Evolutionary conservation across 2,113 vertebrate genomes (phyloP).

Genomic region (Mormyrus lacerda): DNA sequence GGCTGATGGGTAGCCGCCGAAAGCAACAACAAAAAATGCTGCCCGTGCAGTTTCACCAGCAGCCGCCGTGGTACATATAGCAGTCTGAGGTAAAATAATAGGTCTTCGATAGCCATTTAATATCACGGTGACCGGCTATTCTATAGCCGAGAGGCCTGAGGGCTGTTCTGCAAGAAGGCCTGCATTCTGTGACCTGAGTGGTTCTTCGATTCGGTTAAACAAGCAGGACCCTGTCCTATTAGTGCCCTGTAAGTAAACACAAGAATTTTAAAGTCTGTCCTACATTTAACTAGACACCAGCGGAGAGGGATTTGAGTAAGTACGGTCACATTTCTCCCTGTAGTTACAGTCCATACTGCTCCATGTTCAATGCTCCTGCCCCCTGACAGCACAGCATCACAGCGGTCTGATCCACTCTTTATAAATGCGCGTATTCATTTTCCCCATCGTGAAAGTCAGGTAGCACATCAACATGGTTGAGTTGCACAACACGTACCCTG

Average conservation of each 20-base stretch:
- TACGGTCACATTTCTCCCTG: not conserved
- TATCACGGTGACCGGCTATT: not conserved
- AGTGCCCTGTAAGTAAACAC: not conserved
- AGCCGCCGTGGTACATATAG: not conserved
- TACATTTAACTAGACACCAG: not conserved
- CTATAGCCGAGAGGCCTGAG: not conserved
- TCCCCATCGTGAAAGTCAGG: not conserved
- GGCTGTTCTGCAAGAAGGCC: not conserved
- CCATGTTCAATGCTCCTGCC: not conserved
- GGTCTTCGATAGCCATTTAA: not conserved
- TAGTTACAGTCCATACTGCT: not conserved
- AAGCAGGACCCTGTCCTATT: not conserved
- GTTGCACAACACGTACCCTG: not conserved
- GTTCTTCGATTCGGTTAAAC: not conserved
- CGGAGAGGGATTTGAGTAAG: not conserved
- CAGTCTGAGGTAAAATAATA: not conserved
- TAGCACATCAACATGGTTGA: not conserved
- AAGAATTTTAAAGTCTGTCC: not conserved
- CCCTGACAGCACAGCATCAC: not conserved
- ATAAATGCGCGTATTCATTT: not conserved
- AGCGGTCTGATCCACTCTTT: not conserved
- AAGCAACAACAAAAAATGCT: not conserved
- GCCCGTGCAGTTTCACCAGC: not conserved
- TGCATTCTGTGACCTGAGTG: not conserved
- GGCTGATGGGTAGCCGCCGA: not conserved